Evolutionary conservation across 64 coral and sea anemone species (phyloP).

Genomic region (Stichodactyla helianthus): DNA sequence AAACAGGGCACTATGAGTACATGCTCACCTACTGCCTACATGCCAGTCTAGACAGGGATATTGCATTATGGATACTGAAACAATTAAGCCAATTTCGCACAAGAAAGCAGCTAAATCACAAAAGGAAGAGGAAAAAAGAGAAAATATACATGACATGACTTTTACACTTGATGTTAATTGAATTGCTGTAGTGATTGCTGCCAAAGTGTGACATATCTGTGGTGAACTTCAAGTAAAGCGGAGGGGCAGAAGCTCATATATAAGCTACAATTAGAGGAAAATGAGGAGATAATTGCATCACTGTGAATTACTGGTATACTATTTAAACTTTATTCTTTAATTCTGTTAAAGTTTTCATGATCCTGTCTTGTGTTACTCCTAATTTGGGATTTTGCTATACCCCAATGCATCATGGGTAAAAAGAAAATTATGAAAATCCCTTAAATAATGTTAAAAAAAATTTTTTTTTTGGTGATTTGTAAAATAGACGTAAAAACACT

Average conservation of each 20-base stretch:
- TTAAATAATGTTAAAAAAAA: not conserved
- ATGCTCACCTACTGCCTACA: too few relatives aligned
- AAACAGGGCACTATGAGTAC: too few relatives aligned
- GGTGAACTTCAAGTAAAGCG: constrained; percentile 34
- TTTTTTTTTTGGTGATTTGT: not conserved
- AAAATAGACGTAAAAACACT: not conserved
- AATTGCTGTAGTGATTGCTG: constrained; percentile 55
- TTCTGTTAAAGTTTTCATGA: constrained; percentile 20
- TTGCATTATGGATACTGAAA: too few relatives aligned
- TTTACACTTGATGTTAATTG: constrained; percentile 45
- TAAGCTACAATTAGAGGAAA: constrained; percentile 44
- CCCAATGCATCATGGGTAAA: constrained; percentile 35
- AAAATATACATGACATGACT: constrained; percentile 71
- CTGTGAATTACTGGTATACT: constrained; percentile 9
- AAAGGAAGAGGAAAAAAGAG: too few relatives aligned
- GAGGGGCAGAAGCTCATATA: constrained; percentile 38
- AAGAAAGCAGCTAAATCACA: too few relatives aligned
- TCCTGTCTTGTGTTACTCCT: not conserved
- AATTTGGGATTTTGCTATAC: constrained; percentile 7
- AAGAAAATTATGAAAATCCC: not conserved
- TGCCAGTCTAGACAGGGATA: too few relatives aligned
- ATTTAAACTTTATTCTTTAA: not conserved
- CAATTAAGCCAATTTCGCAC: too few relatives aligned
- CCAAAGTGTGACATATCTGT: constrained; percentile 66
- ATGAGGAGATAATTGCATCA: constrained; percentile 56